Conservation (phyloP, 1,140 invertebrate species). For the Wasmannia auropunctata region DNA sequence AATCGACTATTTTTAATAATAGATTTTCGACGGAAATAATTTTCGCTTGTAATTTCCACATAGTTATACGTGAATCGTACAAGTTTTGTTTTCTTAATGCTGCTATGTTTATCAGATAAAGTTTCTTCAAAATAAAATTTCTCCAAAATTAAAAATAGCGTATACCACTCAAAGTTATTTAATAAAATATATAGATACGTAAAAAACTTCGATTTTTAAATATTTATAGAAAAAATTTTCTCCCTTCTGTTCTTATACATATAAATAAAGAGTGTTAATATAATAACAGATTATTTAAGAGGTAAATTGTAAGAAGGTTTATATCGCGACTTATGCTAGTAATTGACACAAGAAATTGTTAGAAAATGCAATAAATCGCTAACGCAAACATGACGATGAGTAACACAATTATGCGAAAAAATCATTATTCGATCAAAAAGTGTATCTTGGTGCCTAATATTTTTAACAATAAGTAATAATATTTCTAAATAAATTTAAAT, state of each 20-base stretch:
- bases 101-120: too few relatives aligned
- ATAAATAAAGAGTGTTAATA: neutral
- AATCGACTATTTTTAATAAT: neutral
- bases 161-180: neutral
- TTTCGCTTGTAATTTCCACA: neutral
- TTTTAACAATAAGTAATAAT: too few relatives aligned
- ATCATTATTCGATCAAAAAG: too few relatives aligned
- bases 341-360: neutral
- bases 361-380: neutral
- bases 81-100: slow-evolving; percentile 26
- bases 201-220: neutral
- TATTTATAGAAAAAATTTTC: neutral
- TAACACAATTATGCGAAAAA: too few relatives aligned
- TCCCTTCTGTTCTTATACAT: too few relatives aligned
- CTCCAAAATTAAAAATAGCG: neutral
- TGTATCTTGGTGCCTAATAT: too few relatives aligned
- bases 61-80: neutral
- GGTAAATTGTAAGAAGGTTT: neutral
- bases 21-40: neutral
- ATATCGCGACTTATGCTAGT: neutral
- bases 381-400: neutral
- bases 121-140: too few relatives aligned
- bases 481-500: too few relatives aligned
- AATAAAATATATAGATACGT: neutral
- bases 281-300: slow-evolving; percentile 10